Conservation (phyloP, 2,797 vertebrate species). For the Hephaestus fuliginosus region DNA sequence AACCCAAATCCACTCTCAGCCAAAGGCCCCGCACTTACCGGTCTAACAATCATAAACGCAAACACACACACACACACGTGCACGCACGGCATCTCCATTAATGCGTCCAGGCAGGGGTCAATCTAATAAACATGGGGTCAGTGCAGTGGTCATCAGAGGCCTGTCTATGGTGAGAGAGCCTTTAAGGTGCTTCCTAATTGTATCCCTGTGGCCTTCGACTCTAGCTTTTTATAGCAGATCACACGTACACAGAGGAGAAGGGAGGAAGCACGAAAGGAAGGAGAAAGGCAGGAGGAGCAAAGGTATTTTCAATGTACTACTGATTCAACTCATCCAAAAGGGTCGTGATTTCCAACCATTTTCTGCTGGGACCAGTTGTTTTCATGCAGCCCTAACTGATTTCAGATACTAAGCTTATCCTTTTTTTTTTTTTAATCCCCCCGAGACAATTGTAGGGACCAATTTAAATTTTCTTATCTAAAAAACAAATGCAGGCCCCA, state of each 20-base stretch:
- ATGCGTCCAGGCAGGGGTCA: slow-evolving; percentile 85
- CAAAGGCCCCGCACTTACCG: slow-evolving; percentile 40
- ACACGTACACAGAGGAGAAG: slow-evolving; percentile 63
- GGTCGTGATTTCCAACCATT: slow-evolving; percentile 32
- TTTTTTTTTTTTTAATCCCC: slow-evolving; percentile 43
- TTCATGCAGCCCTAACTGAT: slow-evolving; percentile 33
- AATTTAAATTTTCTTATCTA: slow-evolving; percentile 58
- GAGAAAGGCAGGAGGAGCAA: slow-evolving; percentile 37
- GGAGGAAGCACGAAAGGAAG: slow-evolving; percentile 40
- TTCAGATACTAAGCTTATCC: slow-evolving; percentile 43
- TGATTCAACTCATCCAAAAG: slow-evolving; percentile 40
- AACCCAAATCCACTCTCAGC: slow-evolving; percentile 52
- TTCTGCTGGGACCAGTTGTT: slow-evolving; percentile 25
- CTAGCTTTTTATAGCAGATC: slow-evolving; percentile 72
- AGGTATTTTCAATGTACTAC: slow-evolving; percentile 43
- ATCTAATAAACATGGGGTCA: slow-evolving; percentile 90
- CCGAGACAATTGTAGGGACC: slow-evolving; percentile 34
- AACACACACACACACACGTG: slow-evolving; percentile 51
- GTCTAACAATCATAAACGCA: slow-evolving; percentile 46
- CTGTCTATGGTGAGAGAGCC: slow-evolving; percentile 80
- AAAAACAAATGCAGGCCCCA: slow-evolving; percentile 38
- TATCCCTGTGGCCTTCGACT: slow-evolving; percentile 80
- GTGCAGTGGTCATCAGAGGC: slow-evolving; percentile 82
- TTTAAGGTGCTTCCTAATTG: slow-evolving; percentile 83
- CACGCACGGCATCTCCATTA: slow-evolving; percentile 85